These are phyloP conservation scores for Ctenodactylus gundi DNA, from an alignment of 2,113 vertebrate genomes.

Conservation along the genomic window DNA sequence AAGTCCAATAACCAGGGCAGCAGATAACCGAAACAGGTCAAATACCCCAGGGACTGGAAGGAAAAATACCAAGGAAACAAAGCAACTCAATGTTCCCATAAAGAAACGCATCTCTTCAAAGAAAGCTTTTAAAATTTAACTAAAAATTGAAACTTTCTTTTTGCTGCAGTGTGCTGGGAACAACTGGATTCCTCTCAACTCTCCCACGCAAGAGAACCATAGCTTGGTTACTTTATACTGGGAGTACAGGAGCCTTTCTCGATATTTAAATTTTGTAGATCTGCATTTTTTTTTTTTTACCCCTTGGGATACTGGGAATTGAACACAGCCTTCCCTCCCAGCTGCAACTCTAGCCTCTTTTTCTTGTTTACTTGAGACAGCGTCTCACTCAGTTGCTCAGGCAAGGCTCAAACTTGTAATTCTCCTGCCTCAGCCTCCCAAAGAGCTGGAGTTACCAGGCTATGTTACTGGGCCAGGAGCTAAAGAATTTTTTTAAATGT, in stretches of 20 bases:
- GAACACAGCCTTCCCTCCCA: too few species aligned
- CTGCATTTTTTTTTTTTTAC: too few species aligned
- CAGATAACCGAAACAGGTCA: not conserved
- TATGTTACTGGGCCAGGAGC: too few species aligned
- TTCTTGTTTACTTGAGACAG: too few species aligned
- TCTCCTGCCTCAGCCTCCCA: too few species aligned
- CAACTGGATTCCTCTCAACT: not conserved
- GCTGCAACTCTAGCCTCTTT: too few species aligned
- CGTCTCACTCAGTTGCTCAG: too few species aligned
- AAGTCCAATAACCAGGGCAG: not conserved
- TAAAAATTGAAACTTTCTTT: conserved; percentile 10
- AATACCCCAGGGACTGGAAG: not conserved
- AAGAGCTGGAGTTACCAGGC: too few species aligned
- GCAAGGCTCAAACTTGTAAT: too few species aligned
- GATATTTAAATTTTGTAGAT: not conserved
- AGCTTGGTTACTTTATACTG: not conserved
- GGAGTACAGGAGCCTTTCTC: not conserved
- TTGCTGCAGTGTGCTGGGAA: not conserved
- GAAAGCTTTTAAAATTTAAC: conserved; percentile 8
- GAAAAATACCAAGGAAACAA: too few species aligned
- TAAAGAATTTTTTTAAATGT: not conserved
- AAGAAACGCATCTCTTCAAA: conserved; percentile 14
- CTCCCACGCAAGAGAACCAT: not conserved
- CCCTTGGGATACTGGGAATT: too few species aligned
- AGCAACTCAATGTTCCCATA: not conserved